Conservation (phyloP, 23 tunicate genomes). For the Ascidia mentula region DNA sequence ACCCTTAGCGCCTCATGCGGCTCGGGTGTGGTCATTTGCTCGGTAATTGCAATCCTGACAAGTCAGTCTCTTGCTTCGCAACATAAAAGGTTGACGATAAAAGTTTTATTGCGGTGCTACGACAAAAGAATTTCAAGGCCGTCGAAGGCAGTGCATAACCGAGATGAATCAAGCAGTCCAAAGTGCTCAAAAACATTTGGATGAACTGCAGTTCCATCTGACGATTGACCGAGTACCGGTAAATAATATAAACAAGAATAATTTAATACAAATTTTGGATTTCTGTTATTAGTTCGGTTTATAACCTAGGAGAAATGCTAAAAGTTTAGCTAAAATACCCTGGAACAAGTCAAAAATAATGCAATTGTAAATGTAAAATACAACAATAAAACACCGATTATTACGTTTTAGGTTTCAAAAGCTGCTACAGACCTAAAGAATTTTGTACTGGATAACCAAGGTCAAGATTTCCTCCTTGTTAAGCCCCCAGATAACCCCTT, state of each 20-base stretch:
- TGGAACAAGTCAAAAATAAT: neutral
- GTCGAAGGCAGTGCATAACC: neutral
- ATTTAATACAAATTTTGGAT: too few relatives aligned
- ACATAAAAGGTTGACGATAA: neutral
- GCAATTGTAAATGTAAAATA: neutral
- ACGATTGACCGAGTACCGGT: slow-evolving; percentile 67
- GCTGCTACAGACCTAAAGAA: slow-evolving; percentile 57
- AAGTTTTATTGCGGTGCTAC: too few relatives aligned
- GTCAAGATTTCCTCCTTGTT: slow-evolving; percentile 66
- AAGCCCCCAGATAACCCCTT: slow-evolving; percentile 96
- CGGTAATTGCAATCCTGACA: neutral
- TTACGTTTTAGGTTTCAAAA: slow-evolving; percentile 43
- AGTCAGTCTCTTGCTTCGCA: neutral
- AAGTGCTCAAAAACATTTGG: slow-evolving; percentile 49
- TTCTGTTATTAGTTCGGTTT: neutral
- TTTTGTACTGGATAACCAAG: slow-evolving; percentile 69
- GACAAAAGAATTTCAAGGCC: neutral
- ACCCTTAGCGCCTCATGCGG: neutral
- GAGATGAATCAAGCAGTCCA: slow-evolving; percentile 15
- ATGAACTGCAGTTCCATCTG: slow-evolving; percentile 65
- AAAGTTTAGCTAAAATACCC: neutral
- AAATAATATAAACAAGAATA: slow-evolving; percentile 14
- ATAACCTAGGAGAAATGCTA: neutral
- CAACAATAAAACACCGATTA: neutral
- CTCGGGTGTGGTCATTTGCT: slow-evolving; percentile 3